Percentiles rank a stretch among this genome's conserved stretches.
phyloP scores from a whole-genome alignment of 2,888 invertebrate species.

The Drosophila recens region DNA sequence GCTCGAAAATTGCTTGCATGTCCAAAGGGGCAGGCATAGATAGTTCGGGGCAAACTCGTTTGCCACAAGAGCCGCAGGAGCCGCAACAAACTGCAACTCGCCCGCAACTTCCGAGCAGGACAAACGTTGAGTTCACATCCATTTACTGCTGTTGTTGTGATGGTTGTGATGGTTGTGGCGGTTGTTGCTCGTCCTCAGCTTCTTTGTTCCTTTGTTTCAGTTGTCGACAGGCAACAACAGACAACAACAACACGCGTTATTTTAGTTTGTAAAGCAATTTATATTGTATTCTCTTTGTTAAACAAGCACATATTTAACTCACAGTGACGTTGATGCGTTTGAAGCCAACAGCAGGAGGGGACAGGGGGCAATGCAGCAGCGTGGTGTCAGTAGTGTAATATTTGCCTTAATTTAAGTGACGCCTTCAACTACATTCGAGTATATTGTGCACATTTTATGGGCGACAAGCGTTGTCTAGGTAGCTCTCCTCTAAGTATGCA shows the following conservation, averaged over 20 bases:
- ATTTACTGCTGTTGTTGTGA: no score
- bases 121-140: slow-evolving; percentile 44
- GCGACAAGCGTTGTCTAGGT: slow-evolving; percentile 24
- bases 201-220: slow-evolving; percentile 45
- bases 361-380: background rate
- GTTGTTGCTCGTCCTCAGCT: slow-evolving; percentile 3
- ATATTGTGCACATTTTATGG: slow-evolving; percentile 27
- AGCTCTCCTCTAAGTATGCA: slow-evolving; percentile 23
- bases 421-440: slow-evolving; percentile 20
- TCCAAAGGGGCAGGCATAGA: slow-evolving; percentile 22
- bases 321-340: slow-evolving; percentile 52
- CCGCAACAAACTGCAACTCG: slow-evolving; percentile 35
- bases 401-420: slow-evolving; percentile 36
- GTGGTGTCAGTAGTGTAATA: slow-evolving; percentile 1
- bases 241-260: slow-evolving; percentile 41
- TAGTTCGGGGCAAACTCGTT: background rate
- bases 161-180: no score
- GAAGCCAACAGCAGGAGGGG: background rate
- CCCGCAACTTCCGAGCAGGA: slow-evolving; percentile 47
- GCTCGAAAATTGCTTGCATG: slow-evolving; percentile 34
- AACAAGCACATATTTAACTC: slow-evolving; percentile 59
- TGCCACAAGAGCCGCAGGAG: slow-evolving; percentile 41
- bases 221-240: slow-evolving; percentile 36
- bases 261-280: slow-evolving; percentile 70
- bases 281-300: slow-evolving; percentile 54